phyloP scores from a whole-genome alignment of 1,140 invertebrate genomes.

The Drosophila fuyamai region DNA sequence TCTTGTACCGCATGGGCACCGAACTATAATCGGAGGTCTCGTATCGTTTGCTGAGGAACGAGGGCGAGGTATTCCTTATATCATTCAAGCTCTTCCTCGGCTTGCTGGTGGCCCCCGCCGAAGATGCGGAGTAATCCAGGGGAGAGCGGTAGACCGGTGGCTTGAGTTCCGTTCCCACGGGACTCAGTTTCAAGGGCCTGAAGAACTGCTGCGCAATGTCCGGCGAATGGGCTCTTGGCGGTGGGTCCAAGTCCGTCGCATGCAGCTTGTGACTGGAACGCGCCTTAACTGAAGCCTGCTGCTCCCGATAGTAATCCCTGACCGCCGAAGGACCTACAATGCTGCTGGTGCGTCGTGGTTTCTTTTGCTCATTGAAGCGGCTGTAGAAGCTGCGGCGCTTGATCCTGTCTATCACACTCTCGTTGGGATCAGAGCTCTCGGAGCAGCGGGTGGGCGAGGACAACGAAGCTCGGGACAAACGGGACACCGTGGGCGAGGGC shows the following conservation, averaged over 20 bases:
- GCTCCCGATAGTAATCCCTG: constrained; percentile 81
- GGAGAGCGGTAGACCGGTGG: constrained; percentile 77
- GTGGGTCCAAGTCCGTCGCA: constrained; percentile 28
- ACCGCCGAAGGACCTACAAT: constrained; percentile 86
- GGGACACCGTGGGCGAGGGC: constrained; percentile 85
- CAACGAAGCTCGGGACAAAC: constrained; percentile 85
- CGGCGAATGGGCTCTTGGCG: constrained; percentile 63
- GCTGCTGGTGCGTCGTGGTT: constrained; percentile 87
- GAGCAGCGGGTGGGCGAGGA: constrained; percentile 78
- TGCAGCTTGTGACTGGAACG: constrained; percentile 71
- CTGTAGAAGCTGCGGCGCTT: constrained; percentile 94
- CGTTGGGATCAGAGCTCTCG: constrained; percentile 85
- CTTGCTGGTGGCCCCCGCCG: constrained; percentile 56
- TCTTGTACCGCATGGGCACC: constrained; percentile 74
- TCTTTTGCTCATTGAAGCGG: constrained; percentile 93
- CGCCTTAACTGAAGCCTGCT: constrained; percentile 69
- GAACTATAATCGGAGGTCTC: constrained; percentile 65
- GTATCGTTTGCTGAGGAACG: constrained; percentile 70
- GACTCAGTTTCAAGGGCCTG: constrained; percentile 75
- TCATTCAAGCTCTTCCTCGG: constrained; percentile 82
- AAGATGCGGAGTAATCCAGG: constrained; percentile 57
- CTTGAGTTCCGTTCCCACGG: constrained; percentile 78
- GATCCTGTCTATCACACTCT: constrained; percentile 93
- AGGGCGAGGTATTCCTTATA: constrained; percentile 77
- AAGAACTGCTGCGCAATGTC: constrained; percentile 82